Percentiles rank a stretch among this genome's conserved stretches.
Evolutionary conservation across 2,113 vertebrate species (phyloP).

Genomic region (Australoheros scitulus): DNA sequence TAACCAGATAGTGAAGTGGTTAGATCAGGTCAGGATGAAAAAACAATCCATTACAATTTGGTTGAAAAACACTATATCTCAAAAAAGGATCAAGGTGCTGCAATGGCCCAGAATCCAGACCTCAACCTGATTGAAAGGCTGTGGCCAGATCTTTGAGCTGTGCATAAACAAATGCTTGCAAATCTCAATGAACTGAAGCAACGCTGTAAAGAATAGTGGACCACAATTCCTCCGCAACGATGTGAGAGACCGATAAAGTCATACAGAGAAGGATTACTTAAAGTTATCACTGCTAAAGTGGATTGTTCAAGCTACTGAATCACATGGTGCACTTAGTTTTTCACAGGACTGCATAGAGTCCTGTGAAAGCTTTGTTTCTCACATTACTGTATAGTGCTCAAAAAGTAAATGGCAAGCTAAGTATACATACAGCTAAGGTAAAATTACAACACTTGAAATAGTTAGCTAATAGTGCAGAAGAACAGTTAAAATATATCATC

Average conservation of each 20-base stretch:
- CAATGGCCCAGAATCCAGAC: not conserved
- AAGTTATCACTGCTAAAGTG: not conserved
- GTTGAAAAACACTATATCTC: too few species aligned
- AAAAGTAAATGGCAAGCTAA: not conserved
- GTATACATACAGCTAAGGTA: not conserved
- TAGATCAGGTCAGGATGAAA: too few species aligned
- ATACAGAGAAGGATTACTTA: not conserved
- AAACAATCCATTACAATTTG: too few species aligned
- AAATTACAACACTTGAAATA: not conserved
- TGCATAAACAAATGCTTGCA: not conserved
- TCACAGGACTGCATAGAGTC: not conserved
- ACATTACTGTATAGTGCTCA: not conserved
- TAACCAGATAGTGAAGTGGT: too few species aligned
- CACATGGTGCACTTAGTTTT: not conserved
- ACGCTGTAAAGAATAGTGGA: fast-evolving
- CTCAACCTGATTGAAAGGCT: not conserved
- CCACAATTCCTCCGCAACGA: not conserved
- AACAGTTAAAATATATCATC: not conserved
- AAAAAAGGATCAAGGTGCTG: not conserved
- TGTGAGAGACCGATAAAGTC: not conserved
- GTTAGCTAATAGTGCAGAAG: not conserved
- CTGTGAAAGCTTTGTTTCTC: not conserved
- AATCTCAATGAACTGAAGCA: not conserved
- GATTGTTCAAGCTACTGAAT: not conserved
- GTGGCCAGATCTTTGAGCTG: not conserved